Evolutionary conservation across 2,888 invertebrate genomes (phyloP).

Genomic region (Buathra laborator): DNA sequence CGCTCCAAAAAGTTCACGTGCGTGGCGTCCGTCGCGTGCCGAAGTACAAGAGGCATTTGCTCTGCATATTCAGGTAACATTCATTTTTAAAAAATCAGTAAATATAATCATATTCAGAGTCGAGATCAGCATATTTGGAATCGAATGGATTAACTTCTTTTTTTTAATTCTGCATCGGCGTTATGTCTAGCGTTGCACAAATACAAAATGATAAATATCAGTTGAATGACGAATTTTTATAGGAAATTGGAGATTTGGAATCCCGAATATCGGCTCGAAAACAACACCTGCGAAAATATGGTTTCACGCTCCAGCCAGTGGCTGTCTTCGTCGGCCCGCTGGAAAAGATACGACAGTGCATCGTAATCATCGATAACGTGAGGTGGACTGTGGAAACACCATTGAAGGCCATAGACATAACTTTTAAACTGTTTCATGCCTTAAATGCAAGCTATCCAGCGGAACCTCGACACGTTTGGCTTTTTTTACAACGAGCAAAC

Average conservation of each 20-base stretch:
- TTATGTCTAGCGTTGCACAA: background rate
- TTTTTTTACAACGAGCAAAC: background rate
- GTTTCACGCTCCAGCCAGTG: background rate
- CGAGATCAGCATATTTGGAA: background rate
- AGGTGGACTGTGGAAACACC: background rate
- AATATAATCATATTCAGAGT: background rate
- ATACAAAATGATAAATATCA: background rate
- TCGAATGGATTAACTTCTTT: background rate
- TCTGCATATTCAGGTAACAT: slow-evolving; percentile 11
- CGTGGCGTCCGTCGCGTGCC: background rate
- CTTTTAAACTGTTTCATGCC: background rate
- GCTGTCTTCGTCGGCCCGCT: slow-evolving; percentile 6
- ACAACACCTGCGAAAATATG: background rate
- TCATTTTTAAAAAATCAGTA: background rate
- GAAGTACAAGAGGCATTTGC: background rate
- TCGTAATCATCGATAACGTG: background rate
- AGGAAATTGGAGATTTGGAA: slow-evolving; percentile 2
- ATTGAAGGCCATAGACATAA: background rate
- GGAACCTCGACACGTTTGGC: background rate
- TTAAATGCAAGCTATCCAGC: background rate
- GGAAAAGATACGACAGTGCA: background rate
- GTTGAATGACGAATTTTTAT: background rate
- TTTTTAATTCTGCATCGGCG: background rate
- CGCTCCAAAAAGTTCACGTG: background rate
- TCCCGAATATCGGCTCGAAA: background rate